phyloP scores from a whole-genome alignment of 2,797 vertebrate genomes.

The Heliangelus exortis region DNA sequence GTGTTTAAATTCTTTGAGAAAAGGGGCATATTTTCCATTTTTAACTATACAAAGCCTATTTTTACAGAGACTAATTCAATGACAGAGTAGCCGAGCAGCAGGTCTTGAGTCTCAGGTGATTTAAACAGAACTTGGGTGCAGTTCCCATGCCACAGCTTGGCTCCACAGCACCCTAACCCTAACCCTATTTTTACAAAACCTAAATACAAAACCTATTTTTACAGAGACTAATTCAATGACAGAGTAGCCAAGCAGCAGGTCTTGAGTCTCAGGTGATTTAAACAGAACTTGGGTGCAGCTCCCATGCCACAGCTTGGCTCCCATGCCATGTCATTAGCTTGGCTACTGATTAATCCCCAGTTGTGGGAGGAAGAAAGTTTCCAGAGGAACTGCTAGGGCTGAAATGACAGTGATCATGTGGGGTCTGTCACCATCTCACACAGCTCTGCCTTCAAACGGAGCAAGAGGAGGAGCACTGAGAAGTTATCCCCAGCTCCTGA shows the following conservation, averaged over 20 bases:
- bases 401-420: background rate
- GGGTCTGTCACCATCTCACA: background rate
- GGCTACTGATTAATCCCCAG: background rate
- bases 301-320: background rate
- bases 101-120: no score
- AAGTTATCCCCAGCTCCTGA: background rate
- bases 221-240: background rate
- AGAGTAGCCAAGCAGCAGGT: background rate
- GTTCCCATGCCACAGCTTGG: no score
- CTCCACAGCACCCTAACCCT: no score
- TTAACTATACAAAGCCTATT: background rate
- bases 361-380: background rate
- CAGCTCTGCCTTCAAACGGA: background rate
- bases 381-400: background rate
- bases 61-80: background rate
- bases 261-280: background rate
- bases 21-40: background rate
- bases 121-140: no score
- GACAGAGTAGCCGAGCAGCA: background rate
- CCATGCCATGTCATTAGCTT: background rate
- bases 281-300: background rate
- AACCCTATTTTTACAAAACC: no score
- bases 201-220: background rate
- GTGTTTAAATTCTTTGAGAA: background rate
- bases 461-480: background rate